Conservation (phyloP, 2,888 invertebrate species). For the Idaea biselata region DNA sequence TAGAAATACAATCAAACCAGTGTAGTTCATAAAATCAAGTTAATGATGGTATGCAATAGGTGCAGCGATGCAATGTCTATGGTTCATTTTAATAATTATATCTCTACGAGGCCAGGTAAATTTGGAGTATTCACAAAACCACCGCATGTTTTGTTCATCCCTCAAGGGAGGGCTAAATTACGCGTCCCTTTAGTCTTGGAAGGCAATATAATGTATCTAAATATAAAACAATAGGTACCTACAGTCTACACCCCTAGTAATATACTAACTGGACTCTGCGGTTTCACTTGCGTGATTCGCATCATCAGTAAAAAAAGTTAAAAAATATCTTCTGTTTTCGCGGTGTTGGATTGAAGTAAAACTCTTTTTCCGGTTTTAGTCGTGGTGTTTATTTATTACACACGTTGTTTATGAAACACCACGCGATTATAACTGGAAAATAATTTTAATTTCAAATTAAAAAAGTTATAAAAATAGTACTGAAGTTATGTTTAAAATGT, state of each 20-base stretch:
- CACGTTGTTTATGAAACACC: too few relatives aligned
- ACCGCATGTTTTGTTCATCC: constrained; percentile 37
- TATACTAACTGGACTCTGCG: background rate
- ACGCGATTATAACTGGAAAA: too few relatives aligned
- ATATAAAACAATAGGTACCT: constrained; percentile 53
- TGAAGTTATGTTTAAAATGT: too few relatives aligned
- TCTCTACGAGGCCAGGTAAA: constrained; percentile 43
- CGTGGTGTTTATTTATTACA: too few relatives aligned
- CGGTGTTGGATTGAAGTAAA: too few relatives aligned
- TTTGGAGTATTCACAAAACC: constrained; percentile 31
- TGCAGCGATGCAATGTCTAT: constrained; percentile 1
- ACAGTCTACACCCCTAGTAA: background rate
- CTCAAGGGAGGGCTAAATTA: constrained; percentile 50
- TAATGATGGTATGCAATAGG: background rate
- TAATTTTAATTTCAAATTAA: too few relatives aligned
- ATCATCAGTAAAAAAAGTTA: background rate
- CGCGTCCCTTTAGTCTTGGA: constrained; percentile 49
- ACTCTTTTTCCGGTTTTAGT: too few relatives aligned
- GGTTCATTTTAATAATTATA: constrained; percentile 17
- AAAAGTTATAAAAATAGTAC: too few relatives aligned
- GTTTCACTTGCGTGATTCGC: background rate
- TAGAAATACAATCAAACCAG: too few relatives aligned
- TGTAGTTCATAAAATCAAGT: too few relatives aligned
- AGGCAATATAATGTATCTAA: constrained; percentile 40
- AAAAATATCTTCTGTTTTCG: too few relatives aligned